Conservation (phyloP, 2,797 vertebrate genomes). For the Microctenopoma steveboyesi region DNA sequence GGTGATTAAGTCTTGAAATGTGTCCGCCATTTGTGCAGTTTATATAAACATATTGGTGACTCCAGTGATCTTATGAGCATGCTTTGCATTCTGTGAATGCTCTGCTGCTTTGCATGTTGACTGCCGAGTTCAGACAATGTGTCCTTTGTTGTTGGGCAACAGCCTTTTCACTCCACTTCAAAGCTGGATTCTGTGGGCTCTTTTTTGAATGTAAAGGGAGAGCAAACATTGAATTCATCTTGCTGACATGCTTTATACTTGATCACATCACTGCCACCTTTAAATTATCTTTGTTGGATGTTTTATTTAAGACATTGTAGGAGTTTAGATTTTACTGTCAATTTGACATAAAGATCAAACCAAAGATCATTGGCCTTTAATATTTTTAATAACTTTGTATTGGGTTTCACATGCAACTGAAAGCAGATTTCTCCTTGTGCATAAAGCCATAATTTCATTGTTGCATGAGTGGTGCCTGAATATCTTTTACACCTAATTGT, state of each 20-base stretch:
- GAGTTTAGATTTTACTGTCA: constrained; percentile 29
- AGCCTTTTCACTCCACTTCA: constrained; percentile 76
- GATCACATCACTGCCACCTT: constrained; percentile 27
- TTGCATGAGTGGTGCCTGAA: constrained; percentile 31
- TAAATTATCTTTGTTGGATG: constrained; percentile 5
- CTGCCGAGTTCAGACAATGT: constrained; percentile 71
- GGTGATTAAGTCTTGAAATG: constrained; percentile 35
- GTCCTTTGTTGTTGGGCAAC: constrained; percentile 77
- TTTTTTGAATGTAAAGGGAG: constrained; percentile 55
- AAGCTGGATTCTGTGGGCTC: constrained; percentile 63
- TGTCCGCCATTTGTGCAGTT: constrained; percentile 47
- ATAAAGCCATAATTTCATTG: constrained; percentile 22
- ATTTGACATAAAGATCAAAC: constrained; percentile 34
- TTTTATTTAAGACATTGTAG: constrained; percentile 12
- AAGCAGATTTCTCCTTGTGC: constrained; percentile 48
- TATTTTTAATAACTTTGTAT: not conserved
- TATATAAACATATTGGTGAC: constrained; percentile 60
- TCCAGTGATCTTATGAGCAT: constrained; percentile 62
- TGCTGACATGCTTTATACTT: constrained; percentile 40
- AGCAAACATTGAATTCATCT: constrained; percentile 57
- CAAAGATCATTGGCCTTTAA: constrained; percentile 7
- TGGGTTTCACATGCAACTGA: constrained; percentile 19
- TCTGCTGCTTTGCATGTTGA: constrained; percentile 75
- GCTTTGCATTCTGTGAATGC: constrained; percentile 80
- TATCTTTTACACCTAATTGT: constrained; percentile 52